Evolutionary conservation across 2,888 invertebrate species (phyloP).

Genomic region (Tipula confusa): DNA sequence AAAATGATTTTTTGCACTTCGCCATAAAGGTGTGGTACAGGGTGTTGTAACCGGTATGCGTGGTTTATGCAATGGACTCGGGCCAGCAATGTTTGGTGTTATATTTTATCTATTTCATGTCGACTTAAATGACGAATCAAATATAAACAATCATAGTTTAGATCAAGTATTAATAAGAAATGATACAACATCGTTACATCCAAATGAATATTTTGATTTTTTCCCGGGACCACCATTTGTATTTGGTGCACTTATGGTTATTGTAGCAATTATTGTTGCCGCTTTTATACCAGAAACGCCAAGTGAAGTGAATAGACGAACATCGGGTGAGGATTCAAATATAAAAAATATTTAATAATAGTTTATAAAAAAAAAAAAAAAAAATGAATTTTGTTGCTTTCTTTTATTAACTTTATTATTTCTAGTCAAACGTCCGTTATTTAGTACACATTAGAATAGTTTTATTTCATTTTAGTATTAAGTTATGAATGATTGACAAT

Average conservation of each 20-base stretch:
- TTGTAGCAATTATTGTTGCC: conserved; percentile 90
- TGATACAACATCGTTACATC: conserved; percentile 42
- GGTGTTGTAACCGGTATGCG: conserved; percentile 99
- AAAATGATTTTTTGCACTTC: conserved; percentile 30
- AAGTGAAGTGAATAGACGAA: conserved; percentile 47
- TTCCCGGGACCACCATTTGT: conserved; percentile 98
- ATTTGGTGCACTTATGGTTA: conserved; percentile 93
- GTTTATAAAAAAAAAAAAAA: conserved; percentile 33
- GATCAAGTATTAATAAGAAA: conserved; percentile 44
- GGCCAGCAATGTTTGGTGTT: conserved; percentile 97
- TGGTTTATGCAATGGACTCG: conserved; percentile 95
- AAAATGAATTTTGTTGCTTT: neutral
- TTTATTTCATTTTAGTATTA: neutral
- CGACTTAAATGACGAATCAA: conserved; percentile 78
- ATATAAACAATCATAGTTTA: conserved; percentile 34
- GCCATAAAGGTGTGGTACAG: conserved; percentile 68
- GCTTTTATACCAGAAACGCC: conserved; percentile 75
- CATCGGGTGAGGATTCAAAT: conserved; percentile 57
- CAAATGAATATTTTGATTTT: conserved; percentile 61
- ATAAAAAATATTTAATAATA: conserved; percentile 50
- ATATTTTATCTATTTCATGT: conserved; percentile 99
- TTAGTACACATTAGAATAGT: neutral
- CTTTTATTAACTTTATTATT: neutral
- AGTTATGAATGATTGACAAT: neutral
- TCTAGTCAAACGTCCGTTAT: neutral